These are phyloP conservation scores for Autographa pulchrina DNA, from an alignment of 2,888 invertebrate species.

Conservation along the genomic window DNA sequence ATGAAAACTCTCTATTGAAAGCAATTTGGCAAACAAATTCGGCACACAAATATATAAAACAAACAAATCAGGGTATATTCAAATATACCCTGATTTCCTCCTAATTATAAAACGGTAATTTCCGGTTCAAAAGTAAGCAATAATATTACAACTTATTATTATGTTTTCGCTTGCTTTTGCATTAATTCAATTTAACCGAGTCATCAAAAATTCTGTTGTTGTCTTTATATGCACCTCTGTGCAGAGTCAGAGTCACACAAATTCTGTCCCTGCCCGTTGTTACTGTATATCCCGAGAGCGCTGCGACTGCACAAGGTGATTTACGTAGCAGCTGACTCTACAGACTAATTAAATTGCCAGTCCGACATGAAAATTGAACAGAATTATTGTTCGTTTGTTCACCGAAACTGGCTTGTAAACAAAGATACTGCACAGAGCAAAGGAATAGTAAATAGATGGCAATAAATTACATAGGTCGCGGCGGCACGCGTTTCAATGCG, in stretches of 20 bases:
- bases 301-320: constrained; percentile 58
- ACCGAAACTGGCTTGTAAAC: constrained; percentile 47
- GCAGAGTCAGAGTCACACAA: constrained; percentile 40
- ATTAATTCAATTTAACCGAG: constrained; percentile 36
- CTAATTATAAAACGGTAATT: constrained; percentile 33
- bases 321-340: constrained; percentile 59
- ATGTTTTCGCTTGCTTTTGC: constrained; percentile 18
- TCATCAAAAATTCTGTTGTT: constrained; percentile 40
- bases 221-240: constrained; percentile 41
- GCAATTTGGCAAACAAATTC: constrained; percentile 16
- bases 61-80: constrained; percentile 25
- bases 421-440: constrained; percentile 57
- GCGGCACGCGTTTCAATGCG: constrained; percentile 68
- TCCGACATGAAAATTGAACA: constrained; percentile 56
- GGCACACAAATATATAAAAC: constrained; percentile 18
- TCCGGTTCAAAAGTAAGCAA: constrained; percentile 10
- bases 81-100: constrained; percentile 21
- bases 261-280: constrained; percentile 45
- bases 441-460: constrained; percentile 57
- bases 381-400: constrained; percentile 56
- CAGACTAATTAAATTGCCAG: constrained; percentile 66
- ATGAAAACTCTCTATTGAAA: constrained; percentile 22
- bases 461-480: constrained; percentile 71
- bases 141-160: constrained; percentile 21
- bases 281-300: constrained; percentile 45